These are phyloP conservation scores for Paelopatides confundens DNA, from an alignment of 53 echinoderm and acorn worm genomes.

Conservation along the genomic window DNA sequence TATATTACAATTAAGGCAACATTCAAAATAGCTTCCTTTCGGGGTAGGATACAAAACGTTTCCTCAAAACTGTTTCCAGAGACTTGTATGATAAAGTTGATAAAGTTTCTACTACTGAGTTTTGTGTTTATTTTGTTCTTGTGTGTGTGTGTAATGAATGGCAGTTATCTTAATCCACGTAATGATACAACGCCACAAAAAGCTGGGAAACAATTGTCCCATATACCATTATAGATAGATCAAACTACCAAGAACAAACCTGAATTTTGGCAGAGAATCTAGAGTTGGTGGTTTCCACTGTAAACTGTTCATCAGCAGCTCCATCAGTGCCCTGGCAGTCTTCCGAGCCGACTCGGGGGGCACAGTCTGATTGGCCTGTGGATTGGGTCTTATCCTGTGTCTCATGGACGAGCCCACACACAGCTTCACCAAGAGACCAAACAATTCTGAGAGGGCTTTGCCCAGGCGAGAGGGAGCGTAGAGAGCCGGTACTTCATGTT, in stretches of 20 bases:
- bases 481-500: conserved; percentile 94
- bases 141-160: no score
- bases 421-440: conserved; percentile 93
- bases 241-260: conserved; percentile 74
- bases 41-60: no score
- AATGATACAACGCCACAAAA: no score
- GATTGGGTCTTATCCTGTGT: conserved; percentile 84
- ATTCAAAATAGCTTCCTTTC: no score
- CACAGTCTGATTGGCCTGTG: conserved; percentile 82
- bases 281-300: conserved; percentile 90
- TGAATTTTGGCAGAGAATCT: conserved; percentile 94
- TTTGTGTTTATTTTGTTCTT: no score
- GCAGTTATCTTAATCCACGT: no score
- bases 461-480: conserved; percentile 97
- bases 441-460: conserved; percentile 90
- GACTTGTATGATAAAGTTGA: no score
- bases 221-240: no score
- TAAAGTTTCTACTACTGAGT: no score
- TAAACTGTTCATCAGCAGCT: conserved; percentile 83
- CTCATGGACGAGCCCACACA: conserved; percentile 96
- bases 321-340: conserved; percentile 88
- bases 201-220: no score
- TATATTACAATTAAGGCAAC: no score
- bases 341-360: conserved; percentile 94
- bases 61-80: no score